Percentiles rank a stretch among this genome's conserved stretches.
These are phyloP conservation scores for Aphaenogaster rudis DNA, from an alignment of 1,140 invertebrate species.

Conservation along the genomic window DNA sequence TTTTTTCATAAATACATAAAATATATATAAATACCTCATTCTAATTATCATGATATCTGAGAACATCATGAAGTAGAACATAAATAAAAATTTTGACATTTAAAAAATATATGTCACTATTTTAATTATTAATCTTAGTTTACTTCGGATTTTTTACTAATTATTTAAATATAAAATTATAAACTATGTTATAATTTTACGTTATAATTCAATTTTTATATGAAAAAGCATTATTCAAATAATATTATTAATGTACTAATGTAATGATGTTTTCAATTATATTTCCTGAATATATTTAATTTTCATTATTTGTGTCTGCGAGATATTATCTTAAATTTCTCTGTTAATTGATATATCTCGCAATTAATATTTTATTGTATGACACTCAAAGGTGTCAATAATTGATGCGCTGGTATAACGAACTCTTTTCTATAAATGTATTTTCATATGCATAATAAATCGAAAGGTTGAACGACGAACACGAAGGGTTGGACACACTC, in stretches of 20 bases:
- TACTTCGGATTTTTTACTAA: not conserved
- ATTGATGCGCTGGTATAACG: not conserved
- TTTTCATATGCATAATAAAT: not conserved
- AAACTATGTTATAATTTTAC: not conserved
- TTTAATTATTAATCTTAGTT: not conserved
- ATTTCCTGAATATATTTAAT: not conserved
- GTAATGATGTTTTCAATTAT: not conserved
- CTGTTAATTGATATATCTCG: not conserved
- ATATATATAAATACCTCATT: not conserved
- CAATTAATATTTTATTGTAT: not conserved
- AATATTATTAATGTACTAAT: not conserved
- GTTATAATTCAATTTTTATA: not conserved
- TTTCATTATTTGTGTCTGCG: not conserved
- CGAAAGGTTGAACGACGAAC: not conserved
- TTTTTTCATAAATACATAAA: not conserved
- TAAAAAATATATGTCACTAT: not conserved
- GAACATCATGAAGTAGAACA: not conserved
- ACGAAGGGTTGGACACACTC: not conserved
- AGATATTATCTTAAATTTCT: not conserved
- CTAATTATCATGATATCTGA: not conserved
- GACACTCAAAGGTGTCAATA: not conserved
- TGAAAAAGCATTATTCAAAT: not conserved
- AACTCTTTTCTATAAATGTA: not conserved
- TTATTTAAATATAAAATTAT: not conserved
- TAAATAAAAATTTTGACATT: not conserved